These are phyloP conservation scores for Rhopilema esculentum DNA, from an alignment of 30 jellyfish, hydroid and myxozoan species.

Conservation along the genomic window DNA sequence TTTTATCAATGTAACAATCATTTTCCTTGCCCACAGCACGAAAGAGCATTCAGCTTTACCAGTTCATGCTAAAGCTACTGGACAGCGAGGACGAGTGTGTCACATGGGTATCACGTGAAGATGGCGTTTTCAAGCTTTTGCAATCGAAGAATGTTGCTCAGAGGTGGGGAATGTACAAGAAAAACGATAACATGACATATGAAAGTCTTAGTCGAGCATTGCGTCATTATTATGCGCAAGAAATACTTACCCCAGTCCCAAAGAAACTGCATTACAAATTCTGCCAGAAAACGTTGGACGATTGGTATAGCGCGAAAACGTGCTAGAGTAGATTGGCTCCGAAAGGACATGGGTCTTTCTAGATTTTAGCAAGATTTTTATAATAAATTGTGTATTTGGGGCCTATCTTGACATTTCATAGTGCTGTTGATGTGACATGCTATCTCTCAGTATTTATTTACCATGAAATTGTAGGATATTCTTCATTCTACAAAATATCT, in stretches of 20 bases:
- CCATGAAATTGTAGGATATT: too few species aligned
- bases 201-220: conserved; percentile 90
- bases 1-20: too few species aligned
- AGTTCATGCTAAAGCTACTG: conserved; percentile 75
- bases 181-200: conserved; percentile 82
- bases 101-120: conserved; percentile 82
- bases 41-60: conserved; percentile 77
- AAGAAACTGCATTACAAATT: conserved; percentile 86
- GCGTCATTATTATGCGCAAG: conserved; percentile 89
- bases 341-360: neutral
- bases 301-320: conserved; percentile 52
- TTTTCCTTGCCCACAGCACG: conserved; percentile 48
- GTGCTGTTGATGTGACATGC: neutral
- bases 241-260: conserved; percentile 70
- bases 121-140: conserved; percentile 81
- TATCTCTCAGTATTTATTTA: neutral
- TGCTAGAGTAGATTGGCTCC: neutral
- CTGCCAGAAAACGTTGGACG: conserved; percentile 80
- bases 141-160: conserved; percentile 77
- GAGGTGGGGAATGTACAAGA: conserved; percentile 81
- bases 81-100: conserved; percentile 72
- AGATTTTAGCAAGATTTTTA: neutral
- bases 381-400: too few species aligned
- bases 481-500: too few species aligned
- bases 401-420: too few species aligned